Base-by-base conservation (phyloP, 2,888 invertebrate genomes). In the Stictocephala bisonia region DNA sequence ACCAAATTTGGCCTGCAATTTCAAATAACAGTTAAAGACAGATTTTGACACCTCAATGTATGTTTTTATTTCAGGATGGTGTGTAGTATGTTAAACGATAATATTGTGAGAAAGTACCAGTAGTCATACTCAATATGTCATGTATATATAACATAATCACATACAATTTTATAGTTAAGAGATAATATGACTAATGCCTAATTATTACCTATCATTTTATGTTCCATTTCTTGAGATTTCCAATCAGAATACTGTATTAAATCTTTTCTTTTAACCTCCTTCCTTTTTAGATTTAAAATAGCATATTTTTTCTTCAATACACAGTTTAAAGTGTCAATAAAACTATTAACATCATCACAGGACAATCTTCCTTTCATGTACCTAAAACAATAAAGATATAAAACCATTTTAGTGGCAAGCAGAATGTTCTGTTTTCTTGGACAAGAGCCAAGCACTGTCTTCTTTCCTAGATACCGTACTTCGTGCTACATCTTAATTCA, bases 291-390 rank as follows among this genome's bases (percentile, higher is more conserved):
- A 3, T 22, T 18, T 15, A 15, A 24, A 22, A 64, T 64, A 1
- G 64, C 41, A 11, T 64, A 64, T 18, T 64, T 64, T 27, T 44
- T 24, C 44, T 64, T 64, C 64, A 64, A 27, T 18, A 64, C 64
- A 26, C 41, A 64, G n/a, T 64, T 64, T 1, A 64, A 3, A n/a
- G 26, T 44, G 27, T 15, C 40, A 20, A 64, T n/a, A 15, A 64
- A 44, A 24, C 41, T 27, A 44, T 64, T 64, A 7, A 64, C 27
- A 26, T 41, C 27, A 26, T 64, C 64, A 44, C 44, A 41, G 1
- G 64, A 44, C 44, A 64, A 22, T 44, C 64, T 41, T 26, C 64
- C 64, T 44, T 44, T 64, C 64, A 64, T 64, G 44, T 64, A 64
- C 26, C 64, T 64, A 41, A 4, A 44, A 44, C 44, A 44, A 44